Evolutionary conservation across 2,113 vertebrate species (phyloP).

Genomic region (Petromus typicus): DNA sequence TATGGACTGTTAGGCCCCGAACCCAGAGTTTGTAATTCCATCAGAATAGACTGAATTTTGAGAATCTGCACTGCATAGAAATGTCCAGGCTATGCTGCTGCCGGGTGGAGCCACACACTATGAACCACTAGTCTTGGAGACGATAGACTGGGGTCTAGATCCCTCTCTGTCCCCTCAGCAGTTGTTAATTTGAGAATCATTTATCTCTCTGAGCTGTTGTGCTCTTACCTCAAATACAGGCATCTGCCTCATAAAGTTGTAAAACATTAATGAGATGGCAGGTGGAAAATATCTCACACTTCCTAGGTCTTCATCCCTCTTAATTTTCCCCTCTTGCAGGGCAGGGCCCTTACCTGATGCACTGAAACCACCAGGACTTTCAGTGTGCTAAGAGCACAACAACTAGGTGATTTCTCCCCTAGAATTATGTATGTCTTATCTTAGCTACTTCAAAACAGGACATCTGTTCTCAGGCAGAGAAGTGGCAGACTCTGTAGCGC

Average conservation of each 20-base stretch:
- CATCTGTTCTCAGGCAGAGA: not conserved
- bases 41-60: not conserved
- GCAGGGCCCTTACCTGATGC: not conserved
- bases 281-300: not conserved
- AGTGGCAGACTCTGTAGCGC: not conserved
- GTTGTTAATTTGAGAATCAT: not conserved
- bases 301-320: not conserved
- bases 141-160: not conserved
- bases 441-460: not conserved
- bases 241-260: not conserved
- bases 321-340: not conserved
- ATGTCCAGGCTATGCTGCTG: not conserved
- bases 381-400: not conserved
- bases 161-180: not conserved
- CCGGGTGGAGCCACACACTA: fast-evolving
- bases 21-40: not conserved
- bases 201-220: not conserved
- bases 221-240: not conserved
- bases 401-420: not conserved
- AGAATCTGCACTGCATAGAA: not conserved
- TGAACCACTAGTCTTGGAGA: not conserved
- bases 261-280: not conserved
- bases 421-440: not conserved
- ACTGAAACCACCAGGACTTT: not conserved
- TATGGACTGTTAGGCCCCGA: not conserved